Percentiles rank a stretch among this genome's conserved stretches.
Evolutionary conservation across 30 jellyfish, hydroid and myxozoan genomes (phyloP).

Genomic region (Nemopilema nomurai): DNA sequence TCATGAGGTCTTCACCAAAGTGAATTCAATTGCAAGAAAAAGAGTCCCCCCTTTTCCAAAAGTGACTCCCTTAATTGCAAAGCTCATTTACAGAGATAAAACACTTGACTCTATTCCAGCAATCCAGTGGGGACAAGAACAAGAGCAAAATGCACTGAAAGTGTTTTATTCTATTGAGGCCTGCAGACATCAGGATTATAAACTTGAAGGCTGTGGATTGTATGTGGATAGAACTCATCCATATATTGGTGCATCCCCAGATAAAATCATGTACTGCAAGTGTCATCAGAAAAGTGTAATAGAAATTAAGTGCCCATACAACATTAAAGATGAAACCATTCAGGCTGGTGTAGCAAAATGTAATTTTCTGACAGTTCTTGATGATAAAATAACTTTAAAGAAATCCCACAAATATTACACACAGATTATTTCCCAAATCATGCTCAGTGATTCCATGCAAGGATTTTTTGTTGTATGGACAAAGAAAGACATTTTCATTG

Average conservation of each 20-base stretch:
- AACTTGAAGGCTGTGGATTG: constrained; percentile 19
- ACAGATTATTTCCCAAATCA: constrained; percentile 42
- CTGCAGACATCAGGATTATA: constrained; percentile 7
- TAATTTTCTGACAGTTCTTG: constrained; percentile 16
- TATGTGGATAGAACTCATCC: constrained; percentile 10
- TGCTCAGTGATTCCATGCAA: constrained; percentile 6
- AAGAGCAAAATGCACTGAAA: constrained; percentile 37
- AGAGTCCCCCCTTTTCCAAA: constrained; percentile 8
- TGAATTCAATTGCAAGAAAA: constrained; percentile 12
- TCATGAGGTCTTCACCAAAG: constrained; percentile 47
- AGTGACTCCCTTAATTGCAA: constrained; percentile 25
- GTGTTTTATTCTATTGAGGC: constrained; percentile 31
- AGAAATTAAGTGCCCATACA: constrained; percentile 59
- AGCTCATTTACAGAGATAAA: neutral
- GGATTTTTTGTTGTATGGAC: constrained; percentile 47
- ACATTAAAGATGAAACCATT: constrained; percentile 12
- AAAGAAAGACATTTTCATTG: constrained; percentile 13
- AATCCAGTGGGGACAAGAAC: constrained; percentile 41
- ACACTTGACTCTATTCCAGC: constrained; percentile 10
- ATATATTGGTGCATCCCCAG: constrained; percentile 65
- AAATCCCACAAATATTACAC: constrained; percentile 54
- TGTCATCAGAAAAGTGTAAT: constrained; percentile 23
- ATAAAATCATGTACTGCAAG: constrained; percentile 41
- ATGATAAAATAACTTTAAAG: constrained; percentile 6
- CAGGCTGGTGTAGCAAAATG: constrained; percentile 11